Evolutionary conservation across 2,888 invertebrate species (phyloP), one percentile per base, ranked within the genome.

Genomic region (Leptopilina drosophilae): DNA sequence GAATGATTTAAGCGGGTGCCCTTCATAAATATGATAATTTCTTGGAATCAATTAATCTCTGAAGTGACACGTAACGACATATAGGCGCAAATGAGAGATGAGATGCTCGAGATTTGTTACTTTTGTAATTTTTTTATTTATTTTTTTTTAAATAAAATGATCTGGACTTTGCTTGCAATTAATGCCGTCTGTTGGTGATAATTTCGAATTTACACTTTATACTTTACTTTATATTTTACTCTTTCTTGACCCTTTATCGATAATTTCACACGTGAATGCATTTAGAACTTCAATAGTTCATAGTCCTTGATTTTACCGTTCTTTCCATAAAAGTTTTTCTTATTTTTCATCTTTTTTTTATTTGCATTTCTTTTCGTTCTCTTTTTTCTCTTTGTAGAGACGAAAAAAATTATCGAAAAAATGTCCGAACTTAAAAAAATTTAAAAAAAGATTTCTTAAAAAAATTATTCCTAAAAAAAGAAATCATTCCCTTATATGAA

Each of bases 131-230:
- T 73, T 53, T 73, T 46, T 5, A 9, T 46, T 0, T 46, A 33
- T 4, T 46, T 46, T 9, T 46, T 46, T 46, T 46, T 46, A 46
- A 14, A 69, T 20, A 26, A 53, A 11, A 33, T 56, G 33, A n/a
- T 73, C 40, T 73, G 88, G 82, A 88, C 88, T 88, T 88, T 87
- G 87, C 66, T 85, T 77, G 84, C 81, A 84, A 87, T 86, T 87
- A 86, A 87, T 79, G 85, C 56, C 81, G 87, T 87, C 87, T 87
- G 85, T 78, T 20, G 46, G 77, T 78, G 87, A 88, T 88, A 87
- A 85, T 73, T 73, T 59, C 56, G n/a, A 59, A 14, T 73, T 73
- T 73, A 56, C 73, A 4, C 33, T 33, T 33, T 33, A 33, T 33
- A 26, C 33, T 33, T 33, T 33, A 33, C 33, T 33, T 33, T 3